phyloP scores from a whole-genome alignment of 2,888 invertebrate species.

The Drosophila antonietae region DNA sequence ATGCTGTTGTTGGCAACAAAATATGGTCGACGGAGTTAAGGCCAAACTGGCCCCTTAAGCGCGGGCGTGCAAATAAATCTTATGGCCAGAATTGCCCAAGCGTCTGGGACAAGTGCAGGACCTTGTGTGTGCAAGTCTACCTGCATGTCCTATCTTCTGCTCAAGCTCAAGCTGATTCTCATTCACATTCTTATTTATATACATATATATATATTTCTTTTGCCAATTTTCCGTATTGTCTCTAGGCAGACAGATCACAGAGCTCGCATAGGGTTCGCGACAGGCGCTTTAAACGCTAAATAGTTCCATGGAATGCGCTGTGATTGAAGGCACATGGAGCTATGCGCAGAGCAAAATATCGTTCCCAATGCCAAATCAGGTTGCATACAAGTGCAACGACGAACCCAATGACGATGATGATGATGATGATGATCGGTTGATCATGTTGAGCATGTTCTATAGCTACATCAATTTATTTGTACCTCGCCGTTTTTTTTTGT shows the following conservation, averaged over 20 bases:
- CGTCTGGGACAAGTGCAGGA: conserved; percentile 44
- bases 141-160: conserved; percentile 20
- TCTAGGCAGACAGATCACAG: conserved; percentile 22
- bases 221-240: conserved; percentile 47
- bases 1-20: conserved; percentile 42
- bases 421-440: conserved; percentile 32
- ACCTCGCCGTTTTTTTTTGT: conserved; percentile 17
- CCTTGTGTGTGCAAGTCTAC: neutral
- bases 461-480: conserved; percentile 60
- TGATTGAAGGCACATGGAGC: conserved; percentile 73
- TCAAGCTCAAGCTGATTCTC: neutral
- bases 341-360: conserved; percentile 36
- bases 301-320: conserved; percentile 51
- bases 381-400: conserved; percentile 42
- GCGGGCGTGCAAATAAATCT: conserved; percentile 81
- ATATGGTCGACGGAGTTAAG: conserved; percentile 41
- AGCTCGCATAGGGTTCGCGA: neutral
- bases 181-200: neutral
- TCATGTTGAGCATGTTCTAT: conserved; percentile 38
- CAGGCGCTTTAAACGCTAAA: conserved; percentile 52
- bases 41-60: conserved; percentile 36
- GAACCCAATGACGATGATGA: conserved; percentile 4
- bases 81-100: conserved; percentile 61
- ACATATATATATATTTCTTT: neutral
- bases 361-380: conserved; percentile 53